Base-by-base conservation (phyloP, 92 coral and sea anemone genomes). In the Chrysogorgia sp. region DNA sequence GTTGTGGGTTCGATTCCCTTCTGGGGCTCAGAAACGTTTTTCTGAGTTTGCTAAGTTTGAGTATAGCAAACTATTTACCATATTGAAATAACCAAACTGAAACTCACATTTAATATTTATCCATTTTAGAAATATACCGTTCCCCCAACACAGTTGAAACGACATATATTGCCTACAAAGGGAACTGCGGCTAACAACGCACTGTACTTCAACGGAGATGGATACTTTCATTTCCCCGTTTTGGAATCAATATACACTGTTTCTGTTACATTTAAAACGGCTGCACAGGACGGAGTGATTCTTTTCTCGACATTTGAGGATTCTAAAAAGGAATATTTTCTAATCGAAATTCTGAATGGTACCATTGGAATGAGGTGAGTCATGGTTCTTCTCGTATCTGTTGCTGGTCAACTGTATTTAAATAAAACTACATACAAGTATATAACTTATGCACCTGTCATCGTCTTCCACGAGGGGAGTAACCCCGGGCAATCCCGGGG, bases 311-410 rank as follows among this genome's bases (percentile, higher is more conserved):
- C 61, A 33, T 5, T 52, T 35, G 20, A 15, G n/a, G 26, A 8
- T 31, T 17, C 23, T 15, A 56, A 71, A 22, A 10, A 24, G 32
- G 0, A 13, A 4, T 71, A 71, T 71, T 14, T 56, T 28, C 17
- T 72, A 23, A 33, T 72, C 7, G 79, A 72, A 52, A 72, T 72
- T 64, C n/a, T 72, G n/a, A 72, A 72, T 37, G 79, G 79, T 31
- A 30, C 79, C 15, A 23, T 72, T 35, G 79, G 79, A 34, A 53
- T 72, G 43, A 72, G 79, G 79, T 47, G n/a, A 47, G 53, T 12
- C n/a, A 15, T 47, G 13, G 7, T 14, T 66, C 17, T 30, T n/a
- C 25, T 21, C 3, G 26, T 57, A 21, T n/a, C 10, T 10, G 29
- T 58, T 10, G 23, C 17, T n/a, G 21, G 23, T n/a, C n/a, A n/a